phyloP scores from a whole-genome alignment of 1,140 invertebrate genomes.

The Temnothorax longispinosus region DNA sequence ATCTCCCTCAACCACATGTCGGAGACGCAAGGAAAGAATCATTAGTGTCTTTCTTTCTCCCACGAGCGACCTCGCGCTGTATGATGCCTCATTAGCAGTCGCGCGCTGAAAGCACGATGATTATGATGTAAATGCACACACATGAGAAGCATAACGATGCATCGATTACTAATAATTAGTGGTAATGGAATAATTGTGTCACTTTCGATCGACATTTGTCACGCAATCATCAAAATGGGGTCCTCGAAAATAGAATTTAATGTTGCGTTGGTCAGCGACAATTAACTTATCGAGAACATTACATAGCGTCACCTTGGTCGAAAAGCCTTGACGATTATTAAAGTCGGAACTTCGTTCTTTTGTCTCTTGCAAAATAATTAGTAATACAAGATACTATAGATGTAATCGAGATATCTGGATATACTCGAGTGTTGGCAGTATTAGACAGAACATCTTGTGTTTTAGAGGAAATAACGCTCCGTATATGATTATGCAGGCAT shows the following conservation, averaged over 20 bases:
- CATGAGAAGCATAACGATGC: conserved; percentile 15
- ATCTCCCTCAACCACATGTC: neutral
- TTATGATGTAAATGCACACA: conserved; percentile 60
- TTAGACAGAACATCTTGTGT: neutral
- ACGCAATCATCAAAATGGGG: conserved; percentile 19
- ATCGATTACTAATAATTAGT: conserved; percentile 51
- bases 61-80: conserved; percentile 13
- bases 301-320: neutral
- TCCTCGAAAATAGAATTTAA: neutral
- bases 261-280: neutral
- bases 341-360: neutral
- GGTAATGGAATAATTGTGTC: conserved; percentile 64
- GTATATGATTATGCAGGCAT: conserved; percentile 53
- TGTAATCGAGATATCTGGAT: neutral
- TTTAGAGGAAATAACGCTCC: neutral
- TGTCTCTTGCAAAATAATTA: neutral
- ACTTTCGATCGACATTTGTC: conserved; percentile 9
- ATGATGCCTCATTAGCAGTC: conserved; percentile 20
- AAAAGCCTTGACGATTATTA: neutral
- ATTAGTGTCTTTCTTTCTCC: conserved; percentile 29
- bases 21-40: conserved; percentile 18
- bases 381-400: neutral
- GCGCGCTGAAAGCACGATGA: neutral
- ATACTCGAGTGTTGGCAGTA: neutral
- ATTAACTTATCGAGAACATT: neutral